Base-by-base conservation (phyloP, 64 coral and sea anemone species). In the Catalaphyllia jardinei region DNA sequence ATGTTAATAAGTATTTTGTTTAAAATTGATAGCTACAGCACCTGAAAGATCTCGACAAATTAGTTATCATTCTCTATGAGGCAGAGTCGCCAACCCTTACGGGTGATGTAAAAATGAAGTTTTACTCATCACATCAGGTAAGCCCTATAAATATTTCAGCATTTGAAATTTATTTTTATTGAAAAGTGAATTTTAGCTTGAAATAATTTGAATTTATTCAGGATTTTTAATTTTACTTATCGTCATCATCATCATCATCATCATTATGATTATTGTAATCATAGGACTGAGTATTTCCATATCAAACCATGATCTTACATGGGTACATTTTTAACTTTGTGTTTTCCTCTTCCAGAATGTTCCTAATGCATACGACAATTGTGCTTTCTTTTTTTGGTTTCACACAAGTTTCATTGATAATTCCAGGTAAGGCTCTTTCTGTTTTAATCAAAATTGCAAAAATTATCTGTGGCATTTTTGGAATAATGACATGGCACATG, bases 311-410 rank as follows among this genome's bases (percentile, higher is more conserved):
- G 42, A 46, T 46, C 42, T 46, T 46, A 5, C 42, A 46, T 5
- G 42, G 7, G 42, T 46, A 39, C 25, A 64, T 20, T 52, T 22
- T 16, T 35, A 19, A 38, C 19, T 39, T 29, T 46, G 16, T n/a
- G 1, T 39, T 38, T n/a, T 78, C 62, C 4, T 75, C 79, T 69
- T 55, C 63, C 86, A 98, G 96, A 93, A 88, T 90, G 93, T 98
- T 82, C 96, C 96, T 16, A 86, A 80, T n/a, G 93, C 49, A 42
- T 98, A 98, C 74, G 96, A 98, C 38, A 71, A 89, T 0, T 98
- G 96, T 92, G 96, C 96, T 27, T 98, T 98, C 86, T 98, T 92
- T 52, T 98, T 98, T n/a, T 98, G 96, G 96, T 98, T 98, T 72
- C 90, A 98, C 62, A 98, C 96, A 55, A 95, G 96, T 83, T 98